Conservation (phyloP, 2,888 invertebrate genomes). For the Aphidius colemani region DNA sequence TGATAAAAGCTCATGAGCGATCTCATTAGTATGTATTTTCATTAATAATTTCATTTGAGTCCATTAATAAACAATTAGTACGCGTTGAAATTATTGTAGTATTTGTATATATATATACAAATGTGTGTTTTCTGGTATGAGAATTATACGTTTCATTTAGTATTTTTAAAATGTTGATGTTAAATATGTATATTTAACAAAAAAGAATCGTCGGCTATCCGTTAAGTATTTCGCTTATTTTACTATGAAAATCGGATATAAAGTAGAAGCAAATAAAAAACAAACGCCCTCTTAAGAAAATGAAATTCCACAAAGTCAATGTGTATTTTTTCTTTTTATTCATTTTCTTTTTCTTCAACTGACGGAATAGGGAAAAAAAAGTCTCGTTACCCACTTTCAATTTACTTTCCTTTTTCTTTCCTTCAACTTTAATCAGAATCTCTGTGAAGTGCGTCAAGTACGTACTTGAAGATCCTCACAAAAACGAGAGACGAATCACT, state of each 20-base stretch:
- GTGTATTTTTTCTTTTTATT: neutral
- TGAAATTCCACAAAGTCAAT: conserved; percentile 24
- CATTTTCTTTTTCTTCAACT: neutral
- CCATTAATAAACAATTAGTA: conserved; percentile 49
- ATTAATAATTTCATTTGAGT: conserved; percentile 51
- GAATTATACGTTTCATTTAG: no score
- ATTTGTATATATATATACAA: no score
- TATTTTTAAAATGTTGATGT: no score
- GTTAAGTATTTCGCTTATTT: neutral
- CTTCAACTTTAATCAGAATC: conserved; percentile 25
- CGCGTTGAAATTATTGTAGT: no score
- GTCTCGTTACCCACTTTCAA: conserved; percentile 21
- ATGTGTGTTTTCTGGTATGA: no score
- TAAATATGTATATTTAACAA: no score
- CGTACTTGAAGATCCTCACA: neutral
- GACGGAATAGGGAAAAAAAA: conserved; percentile 11
- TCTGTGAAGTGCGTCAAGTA: conserved; percentile 12
- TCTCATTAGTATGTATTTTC: conserved; percentile 50
- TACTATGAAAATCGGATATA: neutral
- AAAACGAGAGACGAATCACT: conserved; percentile 6
- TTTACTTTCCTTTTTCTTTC: neutral
- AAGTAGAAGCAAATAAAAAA: conserved; percentile 2
- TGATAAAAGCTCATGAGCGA: conserved; percentile 39
- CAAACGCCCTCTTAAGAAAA: conserved; percentile 12
- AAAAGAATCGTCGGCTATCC: no score